Evolutionary conservation across 2,888 invertebrate genomes (phyloP).

Genomic region (Ganaspis brasiliensis): DNA sequence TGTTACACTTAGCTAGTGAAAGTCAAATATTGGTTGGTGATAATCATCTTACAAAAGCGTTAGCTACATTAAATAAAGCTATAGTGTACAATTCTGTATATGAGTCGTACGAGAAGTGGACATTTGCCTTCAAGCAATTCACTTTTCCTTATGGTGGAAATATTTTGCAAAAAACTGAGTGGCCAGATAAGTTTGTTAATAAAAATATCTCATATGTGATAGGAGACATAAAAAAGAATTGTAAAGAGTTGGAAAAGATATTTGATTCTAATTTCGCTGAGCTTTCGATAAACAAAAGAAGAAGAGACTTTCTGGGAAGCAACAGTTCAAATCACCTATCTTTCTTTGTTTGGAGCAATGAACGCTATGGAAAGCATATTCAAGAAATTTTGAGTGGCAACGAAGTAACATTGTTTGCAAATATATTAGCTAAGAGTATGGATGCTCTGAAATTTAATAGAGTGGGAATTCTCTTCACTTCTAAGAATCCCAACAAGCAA

Average conservation of each 20-base stretch:
- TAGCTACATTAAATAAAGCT: background rate
- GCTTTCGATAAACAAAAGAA: background rate
- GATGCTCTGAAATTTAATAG: conserved; percentile 10
- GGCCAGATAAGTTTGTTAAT: background rate
- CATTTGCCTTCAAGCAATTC: background rate
- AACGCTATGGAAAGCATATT: background rate
- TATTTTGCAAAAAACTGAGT: background rate
- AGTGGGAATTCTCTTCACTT: background rate
- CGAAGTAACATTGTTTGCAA: background rate
- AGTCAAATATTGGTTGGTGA: background rate
- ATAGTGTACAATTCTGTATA: background rate
- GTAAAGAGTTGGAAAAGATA: background rate
- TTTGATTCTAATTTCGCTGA: background rate
- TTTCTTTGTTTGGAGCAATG: background rate
- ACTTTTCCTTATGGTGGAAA: background rate
- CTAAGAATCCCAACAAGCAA: background rate
- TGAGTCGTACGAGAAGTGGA: background rate
- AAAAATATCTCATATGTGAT: background rate
- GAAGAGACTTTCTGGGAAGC: background rate
- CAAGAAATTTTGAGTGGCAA: background rate
- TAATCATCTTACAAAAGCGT: background rate
- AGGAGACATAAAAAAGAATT: background rate
- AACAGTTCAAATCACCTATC: background rate
- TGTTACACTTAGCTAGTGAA: background rate
- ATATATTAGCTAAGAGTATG: background rate